Evolutionary conservation across 1,140 invertebrate species (phyloP).

Genomic region (Sitophilus oryzae): DNA sequence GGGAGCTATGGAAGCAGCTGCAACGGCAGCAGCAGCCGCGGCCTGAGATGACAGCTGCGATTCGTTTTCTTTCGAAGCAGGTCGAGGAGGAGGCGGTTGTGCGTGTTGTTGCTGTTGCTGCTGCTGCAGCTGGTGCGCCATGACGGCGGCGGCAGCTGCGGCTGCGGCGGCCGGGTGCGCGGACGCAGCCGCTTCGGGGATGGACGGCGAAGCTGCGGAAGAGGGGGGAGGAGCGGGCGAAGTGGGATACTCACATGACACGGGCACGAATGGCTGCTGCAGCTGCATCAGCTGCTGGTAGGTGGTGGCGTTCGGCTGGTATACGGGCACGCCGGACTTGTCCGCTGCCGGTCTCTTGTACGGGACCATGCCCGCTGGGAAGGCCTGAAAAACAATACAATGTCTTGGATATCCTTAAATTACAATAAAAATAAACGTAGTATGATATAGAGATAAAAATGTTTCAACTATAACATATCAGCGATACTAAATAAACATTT

Average conservation of each 20-base stretch:
- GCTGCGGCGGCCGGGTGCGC: slow-evolving; percentile 3
- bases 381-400: slow-evolving; percentile 67
- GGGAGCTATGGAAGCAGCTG: no score
- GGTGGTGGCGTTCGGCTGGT: slow-evolving; percentile 83
- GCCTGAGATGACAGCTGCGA: slow-evolving; percentile 7
- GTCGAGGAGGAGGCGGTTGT: slow-evolving; percentile 30
- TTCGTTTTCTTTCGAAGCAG: slow-evolving; percentile 24
- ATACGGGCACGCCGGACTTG: slow-evolving; percentile 92
- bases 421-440: no score
- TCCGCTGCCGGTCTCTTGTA: slow-evolving; percentile 91
- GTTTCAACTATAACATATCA: no score
- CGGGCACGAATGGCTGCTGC: slow-evolving; percentile 87
- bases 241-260: slow-evolving; percentile 85
- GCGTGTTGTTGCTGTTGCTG: slow-evolving; percentile 18
- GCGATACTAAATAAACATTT: no score
- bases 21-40: slow-evolving; percentile 19
- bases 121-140: slow-evolving; percentile 9
- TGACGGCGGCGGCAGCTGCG: not conserved
- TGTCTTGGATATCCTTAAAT: no score
- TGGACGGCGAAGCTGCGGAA: slow-evolving; percentile 35
- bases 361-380: slow-evolving; percentile 89
- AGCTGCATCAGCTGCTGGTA: slow-evolving; percentile 95
- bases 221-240: slow-evolving; percentile 48
- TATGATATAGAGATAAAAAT: no score
- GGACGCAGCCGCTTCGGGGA: slow-evolving; percentile 21